phyloP scores from a whole-genome alignment of 2,888 invertebrate species.

The Entomobrya multifasciata region DNA sequence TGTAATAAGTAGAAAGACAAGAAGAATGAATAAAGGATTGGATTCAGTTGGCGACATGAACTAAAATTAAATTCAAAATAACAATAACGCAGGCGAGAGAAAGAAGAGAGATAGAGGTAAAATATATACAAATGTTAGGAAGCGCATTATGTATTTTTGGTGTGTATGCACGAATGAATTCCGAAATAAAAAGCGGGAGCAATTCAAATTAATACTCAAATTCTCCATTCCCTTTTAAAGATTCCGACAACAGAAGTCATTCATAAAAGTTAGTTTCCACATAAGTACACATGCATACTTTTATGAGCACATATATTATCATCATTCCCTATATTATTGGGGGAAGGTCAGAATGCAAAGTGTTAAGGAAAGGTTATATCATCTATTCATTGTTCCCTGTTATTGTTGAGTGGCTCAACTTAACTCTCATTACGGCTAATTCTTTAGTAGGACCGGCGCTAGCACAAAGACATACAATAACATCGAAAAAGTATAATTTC shows the following conservation, averaged over 20 bases:
- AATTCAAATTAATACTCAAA: slow-evolving; percentile 48
- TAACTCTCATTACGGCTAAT: slow-evolving; percentile 7
- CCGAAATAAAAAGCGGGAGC: slow-evolving; percentile 12
- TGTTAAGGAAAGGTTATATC: neutral
- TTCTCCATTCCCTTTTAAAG: neutral
- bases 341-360: neutral
- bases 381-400: neutral
- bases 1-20: slow-evolving; percentile 12
- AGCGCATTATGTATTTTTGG: too few species aligned
- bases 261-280: slow-evolving; percentile 20
- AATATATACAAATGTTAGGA: too few species aligned
- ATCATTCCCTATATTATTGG: neutral
- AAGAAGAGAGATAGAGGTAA: neutral
- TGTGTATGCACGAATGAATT: slow-evolving; percentile 20
- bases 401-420: slow-evolving; percentile 17
- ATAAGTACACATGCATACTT: neutral
- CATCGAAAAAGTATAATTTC: slow-evolving; percentile 33
- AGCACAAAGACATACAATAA: neutral
- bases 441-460: neutral
- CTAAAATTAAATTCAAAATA: slow-evolving; percentile 38
- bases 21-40: neutral
- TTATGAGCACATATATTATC: neutral
- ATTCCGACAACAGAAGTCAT: slow-evolving; percentile 48
- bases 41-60: slow-evolving; percentile 44
- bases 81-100: too few species aligned